Evolutionary conservation across 2,888 invertebrate genomes (phyloP), one percentile per base, ranked within the genome.

Genomic region (Orchesellides sinensis): DNA sequence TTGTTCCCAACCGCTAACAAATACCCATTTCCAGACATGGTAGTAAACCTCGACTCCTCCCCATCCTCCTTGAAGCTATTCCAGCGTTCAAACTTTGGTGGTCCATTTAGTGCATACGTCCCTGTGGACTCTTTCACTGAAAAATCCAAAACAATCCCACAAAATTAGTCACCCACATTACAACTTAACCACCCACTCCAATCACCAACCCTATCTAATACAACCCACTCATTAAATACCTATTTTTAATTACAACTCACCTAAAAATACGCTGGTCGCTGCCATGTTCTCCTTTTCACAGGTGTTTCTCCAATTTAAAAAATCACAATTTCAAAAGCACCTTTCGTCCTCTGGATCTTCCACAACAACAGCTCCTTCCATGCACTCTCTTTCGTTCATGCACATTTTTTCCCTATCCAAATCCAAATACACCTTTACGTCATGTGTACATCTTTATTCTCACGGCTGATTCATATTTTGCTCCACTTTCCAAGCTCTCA

Each of bases 61-160:
- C 66, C 29, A 56, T 85, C 83, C 79, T 81, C 77, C 59, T 80
- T 83, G 32, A 87, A 84, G 12, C 65, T 74, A 10, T 85, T 80
- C 88, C 86, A 86, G 0, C 49, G 23, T 8, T 82, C 69, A 63
- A 78, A 86, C 19, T 68, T 69, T 0, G 87, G 86, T 27, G 86
- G 86, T 25, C 88, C 88, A 61, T 74, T 75, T 0, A 86, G 72
- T 12, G 85, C 84, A 78, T 87, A 88, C 0, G 85, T 86, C 23
- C 88, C 88, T 19, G 27, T 68, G 8, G 88, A 84, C 65, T 88
- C 88, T 40, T 86, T 85, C 19, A 88, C 88, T 88, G 65, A 8
- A 84, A 70, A 81, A 32, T n/a, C 10, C 65, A 23, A 52, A 63
- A 40, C 23, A 32, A 69, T 69, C 40, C 45, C 40, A n/a, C 52